Evolutionary conservation across 2,113 vertebrate genomes (phyloP).

Genomic region (Labeo rohita): DNA sequence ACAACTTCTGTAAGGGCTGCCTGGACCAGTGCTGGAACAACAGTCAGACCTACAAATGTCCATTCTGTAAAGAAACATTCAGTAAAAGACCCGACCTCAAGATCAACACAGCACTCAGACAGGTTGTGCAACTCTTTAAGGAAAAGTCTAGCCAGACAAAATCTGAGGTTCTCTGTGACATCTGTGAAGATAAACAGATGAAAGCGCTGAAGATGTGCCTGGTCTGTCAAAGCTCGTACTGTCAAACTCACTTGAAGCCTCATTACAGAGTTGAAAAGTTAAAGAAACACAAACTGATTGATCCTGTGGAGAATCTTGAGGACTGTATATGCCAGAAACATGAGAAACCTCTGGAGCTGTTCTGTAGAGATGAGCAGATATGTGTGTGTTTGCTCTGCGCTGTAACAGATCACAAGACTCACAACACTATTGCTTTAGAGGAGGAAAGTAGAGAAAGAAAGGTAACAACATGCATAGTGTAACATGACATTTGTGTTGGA

Average conservation of each 20-base stretch:
- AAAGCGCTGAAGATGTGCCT: not conserved
- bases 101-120: not conserved
- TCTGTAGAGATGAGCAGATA: conserved; percentile 9
- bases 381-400: not conserved
- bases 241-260: not conserved
- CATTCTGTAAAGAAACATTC: not conserved
- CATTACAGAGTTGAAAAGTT: not conserved
- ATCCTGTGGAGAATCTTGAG: not conserved
- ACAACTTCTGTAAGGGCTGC: not conserved
- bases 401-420: not conserved
- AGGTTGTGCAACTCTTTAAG: too few relatives aligned
- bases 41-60: not conserved
- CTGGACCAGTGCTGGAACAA: not conserved
- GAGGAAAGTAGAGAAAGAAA: not conserved
- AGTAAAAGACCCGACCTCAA: not conserved
- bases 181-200: not conserved
- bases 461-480: not conserved
- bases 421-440: not conserved
- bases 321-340: conserved; percentile 16
- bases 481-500: too few relatives aligned
- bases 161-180: conserved; percentile 1
- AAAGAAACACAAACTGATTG: conserved; percentile 11
- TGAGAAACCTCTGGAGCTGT: conserved; percentile 5
- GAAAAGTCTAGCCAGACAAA: not conserved
- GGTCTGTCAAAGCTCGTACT: not conserved